Percentiles rank a stretch among this genome's conserved stretches.
These are phyloP conservation scores for Neotoxoptera formosana DNA, from an alignment of 1,140 invertebrate species.

Conservation along the genomic window DNA sequence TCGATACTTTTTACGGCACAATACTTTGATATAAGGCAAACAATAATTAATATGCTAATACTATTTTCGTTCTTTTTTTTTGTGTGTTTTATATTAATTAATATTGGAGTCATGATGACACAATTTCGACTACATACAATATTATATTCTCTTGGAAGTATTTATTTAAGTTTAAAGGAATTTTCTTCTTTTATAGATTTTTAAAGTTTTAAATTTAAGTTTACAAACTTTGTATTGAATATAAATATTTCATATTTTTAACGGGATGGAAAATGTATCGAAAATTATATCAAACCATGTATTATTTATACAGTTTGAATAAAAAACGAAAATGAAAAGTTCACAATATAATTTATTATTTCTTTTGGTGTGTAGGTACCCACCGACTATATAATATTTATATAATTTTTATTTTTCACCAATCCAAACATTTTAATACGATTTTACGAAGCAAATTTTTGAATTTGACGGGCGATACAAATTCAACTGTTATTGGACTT, in stretches of 20 bases:
- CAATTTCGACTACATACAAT: background rate
- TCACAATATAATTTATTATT: constrained; percentile 1
- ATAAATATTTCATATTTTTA: constrained; percentile 7
- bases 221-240: background rate
- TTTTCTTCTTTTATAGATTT: background rate
- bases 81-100: background rate
- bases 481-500: background rate
- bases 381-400: background rate
- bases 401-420: background rate
- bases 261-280: constrained; percentile 1
- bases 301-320: constrained; percentile 24
- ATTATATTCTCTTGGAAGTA: background rate
- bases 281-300: background rate
- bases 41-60: background rate
- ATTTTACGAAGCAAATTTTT: background rate
- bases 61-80: background rate
- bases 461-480: background rate
- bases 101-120: background rate
- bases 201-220: background rate
- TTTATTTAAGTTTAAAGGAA: background rate
- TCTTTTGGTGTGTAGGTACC: background rate
- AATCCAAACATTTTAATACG: background rate
- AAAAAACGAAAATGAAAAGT: background rate
- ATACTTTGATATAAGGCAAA: too few species aligned
- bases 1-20: background rate